Evolutionary conservation across 1,140 invertebrate species (phyloP).

Genomic region (Heliconius congener): DNA sequence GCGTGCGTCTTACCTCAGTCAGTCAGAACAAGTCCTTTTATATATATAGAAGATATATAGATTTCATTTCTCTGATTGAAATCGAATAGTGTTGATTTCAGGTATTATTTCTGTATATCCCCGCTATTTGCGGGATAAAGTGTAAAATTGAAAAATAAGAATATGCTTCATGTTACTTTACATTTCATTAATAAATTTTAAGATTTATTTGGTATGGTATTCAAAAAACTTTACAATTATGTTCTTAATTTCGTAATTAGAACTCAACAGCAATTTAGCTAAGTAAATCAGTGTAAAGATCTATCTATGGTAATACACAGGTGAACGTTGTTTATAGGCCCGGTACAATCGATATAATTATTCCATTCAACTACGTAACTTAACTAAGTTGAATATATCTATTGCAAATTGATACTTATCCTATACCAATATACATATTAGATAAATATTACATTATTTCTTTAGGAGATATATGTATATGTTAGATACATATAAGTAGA

Average conservation of each 20-base stretch:
- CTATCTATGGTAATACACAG: constrained; percentile 18
- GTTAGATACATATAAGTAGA: background rate
- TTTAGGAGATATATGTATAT: background rate
- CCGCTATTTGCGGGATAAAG: too few relatives aligned
- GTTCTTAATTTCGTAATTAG: background rate
- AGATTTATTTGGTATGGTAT: background rate
- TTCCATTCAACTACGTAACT: background rate
- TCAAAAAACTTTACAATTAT: background rate
- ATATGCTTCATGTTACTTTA: too few relatives aligned
- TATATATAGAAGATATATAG: too few relatives aligned
- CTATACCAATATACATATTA: too few relatives aligned
- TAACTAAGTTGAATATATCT: background rate
- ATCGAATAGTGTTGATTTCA: too few relatives aligned
- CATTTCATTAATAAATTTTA: background rate
- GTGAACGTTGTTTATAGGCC: constrained; percentile 19
- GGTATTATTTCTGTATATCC: too few relatives aligned
- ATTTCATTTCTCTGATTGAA: too few relatives aligned
- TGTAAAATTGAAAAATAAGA: too few relatives aligned
- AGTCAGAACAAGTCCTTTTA: too few relatives aligned
- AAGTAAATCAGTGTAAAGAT: constrained; percentile 17
- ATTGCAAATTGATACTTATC: too few relatives aligned
- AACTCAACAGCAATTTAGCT: background rate
- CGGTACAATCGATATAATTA: constrained; percentile 13
- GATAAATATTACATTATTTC: background rate
- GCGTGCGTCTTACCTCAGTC: too few relatives aligned